Evolutionary conservation across 2,797 vertebrate genomes (phyloP).

Genomic region (Malurus leucopterus): DNA sequence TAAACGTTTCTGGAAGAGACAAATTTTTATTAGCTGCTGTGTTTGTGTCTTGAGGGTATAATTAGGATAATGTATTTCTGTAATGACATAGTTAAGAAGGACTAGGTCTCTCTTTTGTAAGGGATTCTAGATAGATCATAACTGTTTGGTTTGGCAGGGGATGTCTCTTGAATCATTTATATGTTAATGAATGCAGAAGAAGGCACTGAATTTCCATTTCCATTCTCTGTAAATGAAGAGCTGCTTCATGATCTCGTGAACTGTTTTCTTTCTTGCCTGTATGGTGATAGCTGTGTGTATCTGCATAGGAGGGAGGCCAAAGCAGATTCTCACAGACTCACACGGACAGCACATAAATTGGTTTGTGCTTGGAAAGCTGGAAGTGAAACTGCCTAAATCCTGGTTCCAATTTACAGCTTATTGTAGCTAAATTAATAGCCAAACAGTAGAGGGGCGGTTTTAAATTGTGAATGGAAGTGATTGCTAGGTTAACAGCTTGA

Average conservation of each 20-base stretch:
- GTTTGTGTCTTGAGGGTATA: not conserved
- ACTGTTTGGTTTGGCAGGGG: constrained; percentile 22
- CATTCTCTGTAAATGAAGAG: not conserved
- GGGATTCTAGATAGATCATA: constrained; percentile 1
- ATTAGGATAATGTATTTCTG: constrained; percentile 13
- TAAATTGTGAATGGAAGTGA: not conserved
- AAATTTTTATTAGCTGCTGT: not conserved
- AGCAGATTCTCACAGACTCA: not conserved
- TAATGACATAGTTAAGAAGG: not conserved
- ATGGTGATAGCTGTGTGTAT: not conserved
- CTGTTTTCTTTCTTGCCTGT: not conserved
- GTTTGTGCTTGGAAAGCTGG: not conserved
- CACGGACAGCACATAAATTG: not conserved
- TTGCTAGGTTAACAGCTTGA: not conserved
- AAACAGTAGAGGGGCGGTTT: not conserved
- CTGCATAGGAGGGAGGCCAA: not conserved
- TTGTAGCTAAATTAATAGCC: not conserved
- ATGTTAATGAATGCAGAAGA: not conserved
- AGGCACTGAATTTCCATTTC: constrained; percentile 14
- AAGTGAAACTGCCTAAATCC: not conserved
- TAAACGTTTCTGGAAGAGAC: not conserved
- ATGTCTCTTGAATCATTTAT: not conserved
- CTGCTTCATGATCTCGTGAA: not conserved
- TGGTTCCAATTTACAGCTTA: not conserved
- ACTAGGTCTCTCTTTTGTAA: not conserved